Evolutionary conservation across 2,888 invertebrate species (phyloP), one percentile per base, ranked within the genome.

Genomic region (Campoletis raptor): DNA sequence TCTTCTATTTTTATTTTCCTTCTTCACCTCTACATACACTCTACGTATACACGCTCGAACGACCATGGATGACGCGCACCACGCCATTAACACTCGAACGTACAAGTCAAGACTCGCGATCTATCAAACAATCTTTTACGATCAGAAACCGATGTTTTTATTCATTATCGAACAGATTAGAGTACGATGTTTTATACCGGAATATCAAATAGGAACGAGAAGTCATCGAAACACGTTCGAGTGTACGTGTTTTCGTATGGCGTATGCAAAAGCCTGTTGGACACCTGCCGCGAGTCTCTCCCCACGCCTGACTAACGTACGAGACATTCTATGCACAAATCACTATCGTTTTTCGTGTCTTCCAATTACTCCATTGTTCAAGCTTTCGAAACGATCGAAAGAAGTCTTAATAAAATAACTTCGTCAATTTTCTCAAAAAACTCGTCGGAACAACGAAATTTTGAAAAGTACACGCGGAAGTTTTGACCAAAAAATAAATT

Each of bases 251-350:
- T 61, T 76, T 42, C 37, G 64, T 30, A 76, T 24, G 45, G 42
- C 42, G 66, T 52, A 37, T 36, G 66, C 77, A 61, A 61, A 76
- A 61, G 74, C 74, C 61, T 45, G 78, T 54, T 67, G 79, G 57
- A 61, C 79, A 79, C 79, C 79, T 79, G 61, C 70, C 69, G 70
- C 40, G 69, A 61, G 57, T 61, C 57, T 64, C 12, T 42, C 37
- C 64, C 45, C 48, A 48, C 70, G 21, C 48, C 21, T 36, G 66
- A 66, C 10, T 66, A 37, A 30, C 42, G 61, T 30, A 52, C 66
- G 48, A 18, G 77, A 37, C 48, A 37, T 66, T 66, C 48, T 48
- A 37, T 21, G 77, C 66, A 45, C 15, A 61, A 10, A 48, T 37
- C 36, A 52, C 37, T 10, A 4, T 8, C 61, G 1, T 21, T 37